phyloP scores from a whole-genome alignment of 2,888 invertebrate species.

The Cyrtodaria siliqua region DNA sequence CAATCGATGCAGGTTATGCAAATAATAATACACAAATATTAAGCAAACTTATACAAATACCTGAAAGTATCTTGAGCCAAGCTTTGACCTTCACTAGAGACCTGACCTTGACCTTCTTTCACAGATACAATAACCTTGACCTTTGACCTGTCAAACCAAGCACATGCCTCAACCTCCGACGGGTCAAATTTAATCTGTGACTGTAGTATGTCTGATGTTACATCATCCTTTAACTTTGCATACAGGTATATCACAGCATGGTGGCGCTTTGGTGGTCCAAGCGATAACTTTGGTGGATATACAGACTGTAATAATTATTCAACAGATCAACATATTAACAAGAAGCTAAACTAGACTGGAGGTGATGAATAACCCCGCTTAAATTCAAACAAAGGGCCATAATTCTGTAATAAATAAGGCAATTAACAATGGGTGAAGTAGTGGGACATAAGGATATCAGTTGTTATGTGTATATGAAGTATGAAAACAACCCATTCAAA shows the following conservation, averaged over 20 bases:
- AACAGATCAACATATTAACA: neutral
- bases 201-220: constrained; percentile 69
- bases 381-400: too few relatives aligned
- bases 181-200: constrained; percentile 80
- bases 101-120: constrained; percentile 65
- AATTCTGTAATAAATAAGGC: too few relatives aligned
- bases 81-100: neutral
- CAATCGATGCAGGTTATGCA: too few relatives aligned
- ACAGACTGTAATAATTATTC: too few relatives aligned
- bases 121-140: constrained; percentile 75
- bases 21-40: too few relatives aligned
- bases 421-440: too few relatives aligned
- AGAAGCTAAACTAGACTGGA: too few relatives aligned
- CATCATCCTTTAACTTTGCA: constrained; percentile 72
- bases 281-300: constrained; percentile 84
- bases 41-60: too few relatives aligned
- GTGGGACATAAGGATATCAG: too few relatives aligned
- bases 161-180: constrained; percentile 84
- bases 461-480: too few relatives aligned
- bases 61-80: constrained; percentile 10
- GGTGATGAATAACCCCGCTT: too few relatives aligned
- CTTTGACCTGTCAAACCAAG: constrained; percentile 81
- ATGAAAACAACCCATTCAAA: too few relatives aligned
- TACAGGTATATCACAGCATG: constrained; percentile 86
- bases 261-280: constrained; percentile 85